These are phyloP conservation scores for Gobio occitaniae DNA, from an alignment of 2,797 vertebrate species.

Conservation along the genomic window DNA sequence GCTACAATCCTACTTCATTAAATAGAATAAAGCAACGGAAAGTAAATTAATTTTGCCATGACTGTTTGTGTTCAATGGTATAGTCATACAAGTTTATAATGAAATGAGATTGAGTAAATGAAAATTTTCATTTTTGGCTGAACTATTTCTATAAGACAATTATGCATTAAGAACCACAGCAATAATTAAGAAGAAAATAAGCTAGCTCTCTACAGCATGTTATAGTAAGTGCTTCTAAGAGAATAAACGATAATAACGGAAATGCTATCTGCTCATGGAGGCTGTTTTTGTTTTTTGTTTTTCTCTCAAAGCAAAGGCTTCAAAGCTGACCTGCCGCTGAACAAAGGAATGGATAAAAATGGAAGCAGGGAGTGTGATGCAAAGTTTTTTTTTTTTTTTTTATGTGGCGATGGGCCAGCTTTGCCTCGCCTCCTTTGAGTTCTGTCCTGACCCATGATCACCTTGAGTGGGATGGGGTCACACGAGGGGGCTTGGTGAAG, in stretches of 20 bases:
- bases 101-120: background rate
- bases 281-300: background rate
- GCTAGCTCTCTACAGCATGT: background rate
- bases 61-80: background rate
- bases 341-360: constrained; percentile 59
- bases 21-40: background rate
- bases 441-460: constrained; percentile 45
- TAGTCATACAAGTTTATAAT: background rate
- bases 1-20: background rate
- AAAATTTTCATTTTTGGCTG: background rate
- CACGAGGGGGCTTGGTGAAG: constrained; percentile 44
- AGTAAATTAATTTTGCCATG: background rate
- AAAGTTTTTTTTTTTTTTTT: constrained; percentile 21
- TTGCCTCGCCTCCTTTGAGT: constrained; percentile 50
- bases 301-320: constrained; percentile 42
- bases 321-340: constrained; percentile 55
- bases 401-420: constrained; percentile 57
- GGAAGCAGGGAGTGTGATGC: constrained; percentile 29
- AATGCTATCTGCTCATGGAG: constrained; percentile 20
- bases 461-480: constrained; percentile 52
- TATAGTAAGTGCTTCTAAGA: background rate
- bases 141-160: background rate
- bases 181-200: background rate
- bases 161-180: background rate
- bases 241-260: constrained; percentile 29